phyloP scores from a whole-genome alignment of 1,140 invertebrate genomes.

The Magallana gigas region DNA sequence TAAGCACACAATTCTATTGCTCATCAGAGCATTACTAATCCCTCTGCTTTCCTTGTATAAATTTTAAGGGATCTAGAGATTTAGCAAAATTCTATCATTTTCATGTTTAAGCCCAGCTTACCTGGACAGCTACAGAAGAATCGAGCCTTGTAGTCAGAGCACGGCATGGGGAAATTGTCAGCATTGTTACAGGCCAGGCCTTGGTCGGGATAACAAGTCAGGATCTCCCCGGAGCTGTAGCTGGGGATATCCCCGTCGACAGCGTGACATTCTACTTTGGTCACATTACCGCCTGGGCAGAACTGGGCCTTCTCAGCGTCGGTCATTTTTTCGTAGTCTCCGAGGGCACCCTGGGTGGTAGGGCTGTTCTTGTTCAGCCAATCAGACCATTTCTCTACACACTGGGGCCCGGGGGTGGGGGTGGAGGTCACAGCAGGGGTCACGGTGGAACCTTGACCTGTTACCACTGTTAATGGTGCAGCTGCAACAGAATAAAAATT shows the following conservation, averaged over 20 bases:
- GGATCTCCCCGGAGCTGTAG: slow-evolving; percentile 63
- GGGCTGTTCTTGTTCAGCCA: slow-evolving; percentile 64
- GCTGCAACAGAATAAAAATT: not conserved
- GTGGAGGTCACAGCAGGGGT: slow-evolving; percentile 41
- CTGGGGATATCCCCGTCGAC: slow-evolving; percentile 57
- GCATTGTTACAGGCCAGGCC: slow-evolving; percentile 63
- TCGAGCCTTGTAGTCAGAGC: slow-evolving; percentile 77
- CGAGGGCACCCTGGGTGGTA: slow-evolving; percentile 8
- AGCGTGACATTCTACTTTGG: slow-evolving; percentile 64
- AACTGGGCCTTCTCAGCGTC: slow-evolving; percentile 45
- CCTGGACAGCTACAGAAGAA: slow-evolving; percentile 75
- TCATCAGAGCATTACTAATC: too few relatives aligned
- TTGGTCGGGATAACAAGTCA: slow-evolving; percentile 58
- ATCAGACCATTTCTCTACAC: slow-evolving; percentile 53
- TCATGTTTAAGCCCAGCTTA: slow-evolving; percentile 13
- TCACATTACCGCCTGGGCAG: slow-evolving; percentile 65
- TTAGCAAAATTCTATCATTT: too few relatives aligned
- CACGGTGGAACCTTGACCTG: not conserved
- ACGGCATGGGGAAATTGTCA: slow-evolving; percentile 64
- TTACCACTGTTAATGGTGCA: slow-evolving; percentile 6
- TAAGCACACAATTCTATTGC: too few relatives aligned
- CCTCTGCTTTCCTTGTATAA: too few relatives aligned
- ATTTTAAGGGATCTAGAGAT: too few relatives aligned
- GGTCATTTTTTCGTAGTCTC: slow-evolving; percentile 57
- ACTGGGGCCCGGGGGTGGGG: slow-evolving; percentile 3